These are phyloP conservation scores for Peribatodes rhomboidaria DNA, from an alignment of 2,888 invertebrate genomes.

Conservation along the genomic window DNA sequence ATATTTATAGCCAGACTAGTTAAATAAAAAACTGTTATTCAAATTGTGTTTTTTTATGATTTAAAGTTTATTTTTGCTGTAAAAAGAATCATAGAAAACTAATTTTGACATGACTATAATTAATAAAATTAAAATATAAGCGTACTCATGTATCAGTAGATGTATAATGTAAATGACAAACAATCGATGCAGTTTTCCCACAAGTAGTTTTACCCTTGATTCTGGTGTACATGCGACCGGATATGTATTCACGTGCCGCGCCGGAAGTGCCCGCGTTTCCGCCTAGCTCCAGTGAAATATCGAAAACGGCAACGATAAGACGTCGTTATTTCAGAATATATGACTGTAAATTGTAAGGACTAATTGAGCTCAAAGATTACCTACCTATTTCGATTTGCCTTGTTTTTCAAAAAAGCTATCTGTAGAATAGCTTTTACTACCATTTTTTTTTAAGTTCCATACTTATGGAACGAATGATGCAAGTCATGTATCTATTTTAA, in stretches of 20 bases:
- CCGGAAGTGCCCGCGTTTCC: slow-evolving; percentile 48
- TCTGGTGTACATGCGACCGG: slow-evolving; percentile 43
- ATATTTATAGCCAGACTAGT: too few relatives aligned
- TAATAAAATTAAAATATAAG: background rate
- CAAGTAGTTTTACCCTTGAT: slow-evolving; percentile 47
- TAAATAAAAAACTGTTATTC: too few relatives aligned
- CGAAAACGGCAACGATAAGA: slow-evolving; percentile 18
- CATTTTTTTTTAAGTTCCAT: background rate
- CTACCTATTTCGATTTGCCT: too few relatives aligned
- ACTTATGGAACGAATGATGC: background rate
- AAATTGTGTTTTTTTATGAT: too few relatives aligned
- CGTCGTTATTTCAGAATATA: slow-evolving; percentile 1
- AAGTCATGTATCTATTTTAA: slow-evolving; percentile 25
- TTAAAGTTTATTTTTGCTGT: too few relatives aligned
- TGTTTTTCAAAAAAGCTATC: too few relatives aligned
- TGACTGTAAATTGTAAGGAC: background rate
- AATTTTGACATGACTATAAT: too few relatives aligned
- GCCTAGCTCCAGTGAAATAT: slow-evolving; percentile 38
- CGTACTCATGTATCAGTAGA: background rate
- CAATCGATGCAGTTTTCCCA: slow-evolving; percentile 71
- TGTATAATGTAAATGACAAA: too few relatives aligned
- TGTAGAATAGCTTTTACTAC: too few relatives aligned
- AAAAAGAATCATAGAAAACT: too few relatives aligned
- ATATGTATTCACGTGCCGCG: slow-evolving; percentile 49
- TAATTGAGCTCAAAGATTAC: too few relatives aligned